Conservation (phyloP, 2,113 vertebrate species). For the Cavia porcellus region DNA sequence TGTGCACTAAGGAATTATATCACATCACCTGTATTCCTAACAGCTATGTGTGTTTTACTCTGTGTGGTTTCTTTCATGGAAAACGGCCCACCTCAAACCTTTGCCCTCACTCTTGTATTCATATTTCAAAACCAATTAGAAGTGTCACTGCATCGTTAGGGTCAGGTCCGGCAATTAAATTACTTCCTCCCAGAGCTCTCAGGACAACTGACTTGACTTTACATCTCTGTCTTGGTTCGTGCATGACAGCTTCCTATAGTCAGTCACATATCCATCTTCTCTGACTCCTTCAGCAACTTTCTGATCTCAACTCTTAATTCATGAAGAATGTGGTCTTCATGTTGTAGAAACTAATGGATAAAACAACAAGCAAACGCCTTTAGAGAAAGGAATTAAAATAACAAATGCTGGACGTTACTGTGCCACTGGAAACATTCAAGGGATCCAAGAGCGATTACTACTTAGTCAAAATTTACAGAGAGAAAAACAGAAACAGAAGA, state of each 20-base stretch:
- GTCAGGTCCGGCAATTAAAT: neutral
- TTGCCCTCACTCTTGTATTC: neutral
- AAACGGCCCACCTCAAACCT: neutral
- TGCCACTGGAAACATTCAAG: neutral
- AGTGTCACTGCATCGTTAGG: neutral
- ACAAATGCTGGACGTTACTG: neutral
- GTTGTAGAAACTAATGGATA: conserved; percentile 35
- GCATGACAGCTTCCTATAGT: neutral
- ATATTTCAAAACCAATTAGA: neutral
- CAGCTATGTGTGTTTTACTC: neutral
- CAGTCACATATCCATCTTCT: neutral
- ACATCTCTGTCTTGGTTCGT: neutral
- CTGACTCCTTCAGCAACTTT: neutral
- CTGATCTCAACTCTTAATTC: neutral
- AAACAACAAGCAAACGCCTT: neutral
- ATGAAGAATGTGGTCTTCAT: neutral
- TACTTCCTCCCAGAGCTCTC: neutral
- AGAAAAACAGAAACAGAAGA: neutral
- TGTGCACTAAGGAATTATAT: neutral
- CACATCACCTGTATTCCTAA: neutral
- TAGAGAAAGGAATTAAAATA: conserved; percentile 39
- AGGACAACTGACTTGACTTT: neutral
- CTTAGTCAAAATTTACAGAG: neutral
- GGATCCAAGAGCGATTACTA: neutral
- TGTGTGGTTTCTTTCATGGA: neutral